Evolutionary conservation across 92 coral and sea anemone genomes (phyloP).

Genomic region (Chrysogorgia sp.): DNA sequence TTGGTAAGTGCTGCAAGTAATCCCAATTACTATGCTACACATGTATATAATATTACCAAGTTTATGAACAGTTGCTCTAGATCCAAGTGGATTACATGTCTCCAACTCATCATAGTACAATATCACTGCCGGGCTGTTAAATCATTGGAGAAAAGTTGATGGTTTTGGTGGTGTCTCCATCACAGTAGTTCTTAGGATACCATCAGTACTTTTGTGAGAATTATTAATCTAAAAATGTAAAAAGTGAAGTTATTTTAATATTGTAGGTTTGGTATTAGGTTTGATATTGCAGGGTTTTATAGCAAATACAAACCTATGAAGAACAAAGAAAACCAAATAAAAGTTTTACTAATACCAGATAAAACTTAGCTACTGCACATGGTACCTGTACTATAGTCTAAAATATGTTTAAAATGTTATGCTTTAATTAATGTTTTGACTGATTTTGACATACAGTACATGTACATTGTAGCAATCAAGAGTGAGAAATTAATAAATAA

Average conservation of each 20-base stretch:
- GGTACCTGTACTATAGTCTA: no score
- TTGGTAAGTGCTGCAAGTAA: neutral
- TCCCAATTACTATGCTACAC: neutral
- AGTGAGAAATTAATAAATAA: neutral
- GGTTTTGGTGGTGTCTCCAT: constrained; percentile 26
- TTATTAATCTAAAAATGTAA: constrained; percentile 21
- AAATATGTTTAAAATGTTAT: no score
- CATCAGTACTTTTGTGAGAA: constrained; percentile 40
- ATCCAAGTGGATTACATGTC: constrained; percentile 47
- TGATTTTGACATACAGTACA: neutral
- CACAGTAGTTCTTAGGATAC: constrained; percentile 42
- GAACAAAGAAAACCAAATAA: no score
- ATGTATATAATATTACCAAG: neutral
- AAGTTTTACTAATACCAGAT: neutral
- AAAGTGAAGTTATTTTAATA: neutral
- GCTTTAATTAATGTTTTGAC: no score
- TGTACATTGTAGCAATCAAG: neutral
- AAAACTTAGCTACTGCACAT: neutral
- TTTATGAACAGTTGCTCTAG: constrained; percentile 44
- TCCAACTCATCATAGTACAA: constrained; percentile 48
- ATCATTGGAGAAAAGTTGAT: constrained; percentile 41
- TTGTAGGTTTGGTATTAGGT: no score
- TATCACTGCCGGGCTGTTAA: constrained; percentile 24
- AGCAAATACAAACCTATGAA: neutral
- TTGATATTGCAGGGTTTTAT: neutral